phyloP scores from a whole-genome alignment of 2,113 vertebrate species.

The Pungitius pungitius region DNA sequence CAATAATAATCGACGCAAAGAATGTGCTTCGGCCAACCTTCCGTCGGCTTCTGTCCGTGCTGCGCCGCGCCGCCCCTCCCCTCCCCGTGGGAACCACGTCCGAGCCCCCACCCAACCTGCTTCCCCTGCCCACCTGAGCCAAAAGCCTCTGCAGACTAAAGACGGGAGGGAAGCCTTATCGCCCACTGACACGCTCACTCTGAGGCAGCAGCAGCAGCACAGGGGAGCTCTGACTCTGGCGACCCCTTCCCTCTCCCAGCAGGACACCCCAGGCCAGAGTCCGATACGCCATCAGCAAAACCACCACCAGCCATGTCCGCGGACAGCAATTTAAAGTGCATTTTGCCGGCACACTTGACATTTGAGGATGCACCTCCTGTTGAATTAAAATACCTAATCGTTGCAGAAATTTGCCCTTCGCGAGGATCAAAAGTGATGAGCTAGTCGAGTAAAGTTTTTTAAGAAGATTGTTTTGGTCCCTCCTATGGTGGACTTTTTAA shows the following conservation, averaged over 20 bases:
- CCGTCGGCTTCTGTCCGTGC: not conserved
- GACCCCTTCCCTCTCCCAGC: conserved; percentile 12
- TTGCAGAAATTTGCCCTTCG: conserved; percentile 14
- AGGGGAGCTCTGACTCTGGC: conserved; percentile 47
- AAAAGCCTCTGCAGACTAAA: not conserved
- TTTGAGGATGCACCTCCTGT: conserved; percentile 1
- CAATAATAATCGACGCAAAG: not conserved
- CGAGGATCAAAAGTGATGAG: not conserved
- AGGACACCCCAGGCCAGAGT: conserved; percentile 3
- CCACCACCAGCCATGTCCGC: conserved; percentile 22
- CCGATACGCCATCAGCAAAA: conserved; percentile 16
- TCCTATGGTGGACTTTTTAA: not conserved
- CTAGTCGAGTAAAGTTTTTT: conserved; percentile 6
- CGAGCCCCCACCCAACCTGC: not conserved
- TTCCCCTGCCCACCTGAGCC: conserved; percentile 1
- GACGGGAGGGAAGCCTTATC: conserved; percentile 29
- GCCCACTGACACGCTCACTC: conserved; percentile 20
- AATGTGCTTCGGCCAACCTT: not conserved
- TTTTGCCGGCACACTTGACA: conserved; percentile 15
- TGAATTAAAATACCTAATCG: conserved; percentile 17
- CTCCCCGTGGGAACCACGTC: too few relatives aligned
- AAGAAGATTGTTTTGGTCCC: not conserved
- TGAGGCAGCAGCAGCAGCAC: conserved; percentile 50
- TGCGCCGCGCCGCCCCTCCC: too few relatives aligned
- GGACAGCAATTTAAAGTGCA: conserved; percentile 32